Conservation (phyloP, 2,797 vertebrate species). For the Glyptemys insculpta region DNA sequence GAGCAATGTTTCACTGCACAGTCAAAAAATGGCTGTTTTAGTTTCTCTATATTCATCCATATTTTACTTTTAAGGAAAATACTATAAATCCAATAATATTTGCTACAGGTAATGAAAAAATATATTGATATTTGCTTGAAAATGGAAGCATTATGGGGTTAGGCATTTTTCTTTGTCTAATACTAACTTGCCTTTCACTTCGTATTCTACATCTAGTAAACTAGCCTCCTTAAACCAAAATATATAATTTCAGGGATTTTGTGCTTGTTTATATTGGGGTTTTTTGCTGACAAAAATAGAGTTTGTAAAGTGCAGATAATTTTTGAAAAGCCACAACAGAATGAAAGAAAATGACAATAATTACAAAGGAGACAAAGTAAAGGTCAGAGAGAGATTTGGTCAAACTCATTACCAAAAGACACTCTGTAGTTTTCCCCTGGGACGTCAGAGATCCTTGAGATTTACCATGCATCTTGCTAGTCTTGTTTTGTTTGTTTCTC, state of each 20-base stretch:
- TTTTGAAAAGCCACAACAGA: slow-evolving; percentile 69
- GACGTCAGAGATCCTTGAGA: slow-evolving; percentile 6
- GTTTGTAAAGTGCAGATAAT: slow-evolving; percentile 50
- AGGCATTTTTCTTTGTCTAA: not conserved
- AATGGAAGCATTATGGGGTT: not conserved
- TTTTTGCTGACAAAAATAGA: slow-evolving; percentile 46
- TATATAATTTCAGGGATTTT: slow-evolving; percentile 38
- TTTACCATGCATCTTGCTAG: not conserved
- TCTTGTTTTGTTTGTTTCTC: not conserved
- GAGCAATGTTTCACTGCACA: not conserved
- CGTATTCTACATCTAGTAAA: not conserved
- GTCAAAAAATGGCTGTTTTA: not conserved
- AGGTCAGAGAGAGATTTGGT: slow-evolving; percentile 51
- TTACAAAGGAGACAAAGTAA: slow-evolving; percentile 52
- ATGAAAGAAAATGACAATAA: slow-evolving; percentile 67
- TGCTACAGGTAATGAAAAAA: not conserved
- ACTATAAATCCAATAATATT: not conserved
- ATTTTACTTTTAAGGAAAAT: not conserved
- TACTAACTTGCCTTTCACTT: not conserved
- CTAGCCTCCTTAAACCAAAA: not conserved
- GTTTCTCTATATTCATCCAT: not conserved
- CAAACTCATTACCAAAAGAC: not conserved
- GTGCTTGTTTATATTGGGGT: slow-evolving; percentile 52
- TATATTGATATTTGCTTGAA: not conserved
- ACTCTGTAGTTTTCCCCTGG: slow-evolving; percentile 53